Evolutionary conservation across 1,140 invertebrate species (phyloP).

Genomic region (Cheumatopsyche charites): DNA sequence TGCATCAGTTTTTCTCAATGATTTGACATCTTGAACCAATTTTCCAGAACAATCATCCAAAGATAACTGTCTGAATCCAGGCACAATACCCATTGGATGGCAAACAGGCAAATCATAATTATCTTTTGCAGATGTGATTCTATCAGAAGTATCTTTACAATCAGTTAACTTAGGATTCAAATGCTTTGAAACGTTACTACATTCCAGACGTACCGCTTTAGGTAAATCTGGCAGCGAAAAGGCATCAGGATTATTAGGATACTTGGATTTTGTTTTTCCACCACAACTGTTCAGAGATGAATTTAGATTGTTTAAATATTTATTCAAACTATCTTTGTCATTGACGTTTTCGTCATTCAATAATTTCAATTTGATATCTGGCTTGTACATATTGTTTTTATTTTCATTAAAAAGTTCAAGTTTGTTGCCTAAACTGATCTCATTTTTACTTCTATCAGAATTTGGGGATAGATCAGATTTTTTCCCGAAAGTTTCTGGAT

Average conservation of each 20-base stretch:
- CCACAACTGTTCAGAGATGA: not conserved
- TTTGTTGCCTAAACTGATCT: not conserved
- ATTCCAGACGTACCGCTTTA: constrained; percentile 37
- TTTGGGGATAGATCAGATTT: not conserved
- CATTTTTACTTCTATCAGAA: constrained; percentile 10
- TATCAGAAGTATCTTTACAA: constrained; percentile 51
- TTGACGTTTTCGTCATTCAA: constrained; percentile 15
- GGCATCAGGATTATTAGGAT: constrained; percentile 46
- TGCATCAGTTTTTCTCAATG: constrained; percentile 38
- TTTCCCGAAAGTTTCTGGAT: constrained; percentile 28
- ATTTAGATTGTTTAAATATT: constrained; percentile 7
- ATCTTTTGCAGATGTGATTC: constrained; percentile 48
- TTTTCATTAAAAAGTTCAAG: not conserved
- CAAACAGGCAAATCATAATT: constrained; percentile 41
- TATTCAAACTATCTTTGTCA: not conserved
- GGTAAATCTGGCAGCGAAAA: constrained; percentile 52
- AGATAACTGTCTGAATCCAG: constrained; percentile 51
- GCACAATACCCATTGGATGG: constrained; percentile 51
- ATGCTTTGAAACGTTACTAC: constrained; percentile 46
- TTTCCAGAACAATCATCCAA: constrained; percentile 48
- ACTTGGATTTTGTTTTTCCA: constrained; percentile 34
- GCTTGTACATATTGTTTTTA: not conserved
- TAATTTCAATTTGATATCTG: constrained; percentile 14
- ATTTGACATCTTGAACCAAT: constrained; percentile 45
- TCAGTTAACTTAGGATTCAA: constrained; percentile 51